Evolutionary conservation across 2,797 vertebrate species (phyloP).

Genomic region (Xyrichtys novacula): DNA sequence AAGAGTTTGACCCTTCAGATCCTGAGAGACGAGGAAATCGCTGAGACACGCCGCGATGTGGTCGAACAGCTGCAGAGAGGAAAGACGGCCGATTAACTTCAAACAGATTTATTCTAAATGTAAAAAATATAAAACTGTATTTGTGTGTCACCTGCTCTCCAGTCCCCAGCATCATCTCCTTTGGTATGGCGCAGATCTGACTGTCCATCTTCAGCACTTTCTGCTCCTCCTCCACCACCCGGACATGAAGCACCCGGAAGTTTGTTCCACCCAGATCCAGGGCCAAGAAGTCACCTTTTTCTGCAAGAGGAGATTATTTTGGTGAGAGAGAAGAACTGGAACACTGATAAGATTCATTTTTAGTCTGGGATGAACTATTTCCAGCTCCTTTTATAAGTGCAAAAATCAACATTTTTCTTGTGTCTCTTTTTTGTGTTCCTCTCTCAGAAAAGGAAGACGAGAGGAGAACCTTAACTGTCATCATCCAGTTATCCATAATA

Average conservation of each 20-base stretch:
- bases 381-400: no score
- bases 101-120: no score
- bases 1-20: conserved; percentile 68
- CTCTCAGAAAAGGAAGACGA: no score
- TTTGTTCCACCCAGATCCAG: conserved; percentile 86
- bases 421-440: no score
- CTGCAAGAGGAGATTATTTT: conserved; percentile 72
- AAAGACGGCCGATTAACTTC: background rate
- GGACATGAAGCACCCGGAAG: conserved; percentile 84
- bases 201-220: conserved; percentile 70
- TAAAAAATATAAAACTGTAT: no score
- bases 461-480: no score
- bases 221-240: conserved; percentile 74
- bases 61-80: conserved; percentile 86
- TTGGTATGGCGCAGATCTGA: conserved; percentile 78
- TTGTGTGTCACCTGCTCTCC: conserved; percentile 82
- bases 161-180: conserved; percentile 75
- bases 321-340: no score
- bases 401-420: no score
- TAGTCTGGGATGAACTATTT: no score
- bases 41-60: conserved; percentile 85
- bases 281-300: conserved; percentile 87
- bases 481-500: no score
- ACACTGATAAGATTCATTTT: no score
- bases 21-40: conserved; percentile 77